Evolutionary conservation across 1,140 invertebrate genomes (phyloP).

Genomic region (Drosophila takahashii): DNA sequence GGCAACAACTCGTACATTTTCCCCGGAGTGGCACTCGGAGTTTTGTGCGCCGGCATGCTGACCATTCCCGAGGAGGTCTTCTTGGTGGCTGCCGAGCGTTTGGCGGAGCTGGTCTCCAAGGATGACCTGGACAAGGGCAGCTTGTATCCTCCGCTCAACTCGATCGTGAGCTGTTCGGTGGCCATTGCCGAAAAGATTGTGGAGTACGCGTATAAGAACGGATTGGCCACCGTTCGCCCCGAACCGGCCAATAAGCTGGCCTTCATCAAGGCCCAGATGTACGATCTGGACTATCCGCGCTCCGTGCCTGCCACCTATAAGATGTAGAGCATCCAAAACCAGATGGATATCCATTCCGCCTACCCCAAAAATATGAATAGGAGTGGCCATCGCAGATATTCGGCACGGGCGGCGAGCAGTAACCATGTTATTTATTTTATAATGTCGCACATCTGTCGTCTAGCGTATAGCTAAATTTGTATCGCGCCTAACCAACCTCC

Average conservation of each 20-base stretch:
- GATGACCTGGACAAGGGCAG: constrained; percentile 94
- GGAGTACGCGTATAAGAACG: constrained; percentile 94
- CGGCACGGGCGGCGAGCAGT: constrained; percentile 37
- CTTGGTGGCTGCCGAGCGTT: constrained; percentile 92
- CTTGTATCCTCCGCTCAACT: constrained; percentile 96
- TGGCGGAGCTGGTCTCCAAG: constrained; percentile 93
- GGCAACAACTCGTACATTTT: constrained; percentile 99
- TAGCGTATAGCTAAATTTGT: constrained; percentile 40
- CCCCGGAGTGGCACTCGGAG: constrained; percentile 95
- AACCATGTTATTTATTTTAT: constrained; percentile 77
- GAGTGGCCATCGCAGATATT: constrained; percentile 43
- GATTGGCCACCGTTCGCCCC: constrained; percentile 92
- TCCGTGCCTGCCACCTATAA: constrained; percentile 86
- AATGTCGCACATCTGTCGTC: constrained; percentile 57
- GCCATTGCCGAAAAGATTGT: constrained; percentile 94
- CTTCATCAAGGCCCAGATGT: constrained; percentile 93
- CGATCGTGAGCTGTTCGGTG: constrained; percentile 95
- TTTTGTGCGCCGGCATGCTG: constrained; percentile 92
- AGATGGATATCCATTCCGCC: constrained; percentile 47
- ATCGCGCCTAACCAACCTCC: constrained; percentile 24
- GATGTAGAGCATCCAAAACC: constrained; percentile 53
- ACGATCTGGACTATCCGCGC: constrained; percentile 89
- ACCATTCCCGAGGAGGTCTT: constrained; percentile 95
- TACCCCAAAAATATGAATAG: constrained; percentile 9
- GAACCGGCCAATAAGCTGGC: constrained; percentile 90